Conservation (phyloP, 2,888 invertebrate genomes). For the Phragmatobia fuliginosa region DNA sequence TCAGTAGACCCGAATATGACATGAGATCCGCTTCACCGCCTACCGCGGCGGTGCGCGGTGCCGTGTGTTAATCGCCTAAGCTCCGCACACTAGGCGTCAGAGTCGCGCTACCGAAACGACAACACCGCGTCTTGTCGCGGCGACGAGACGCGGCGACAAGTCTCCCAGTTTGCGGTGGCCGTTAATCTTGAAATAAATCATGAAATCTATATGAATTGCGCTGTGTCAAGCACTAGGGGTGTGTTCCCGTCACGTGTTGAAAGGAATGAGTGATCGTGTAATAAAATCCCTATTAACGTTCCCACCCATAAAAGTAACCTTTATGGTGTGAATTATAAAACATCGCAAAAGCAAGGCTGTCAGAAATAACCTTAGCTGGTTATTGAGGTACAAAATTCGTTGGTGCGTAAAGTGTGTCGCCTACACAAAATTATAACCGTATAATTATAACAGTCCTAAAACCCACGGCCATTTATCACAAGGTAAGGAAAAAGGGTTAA, state of each 20-base stretch:
- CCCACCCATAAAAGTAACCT: not conserved
- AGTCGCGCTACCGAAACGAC: too few relatives aligned
- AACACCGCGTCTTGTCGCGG: too few relatives aligned
- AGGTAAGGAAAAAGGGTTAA: not conserved
- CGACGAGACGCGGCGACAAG: too few relatives aligned
- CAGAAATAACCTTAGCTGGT: constrained; percentile 15
- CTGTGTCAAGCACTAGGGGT: not conserved
- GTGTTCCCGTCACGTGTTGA: not conserved
- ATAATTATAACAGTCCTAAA: constrained; percentile 24
- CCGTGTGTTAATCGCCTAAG: too few relatives aligned
- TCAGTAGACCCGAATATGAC: too few relatives aligned
- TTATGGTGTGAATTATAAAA: not conserved
- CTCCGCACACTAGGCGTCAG: too few relatives aligned
- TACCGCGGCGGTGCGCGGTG: too few relatives aligned
- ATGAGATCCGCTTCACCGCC: too few relatives aligned
- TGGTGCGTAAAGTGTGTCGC: not conserved
- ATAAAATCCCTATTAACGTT: not conserved
- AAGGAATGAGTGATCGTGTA: not conserved
- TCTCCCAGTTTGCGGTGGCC: too few relatives aligned
- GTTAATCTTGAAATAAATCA: not conserved
- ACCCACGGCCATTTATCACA: not conserved
- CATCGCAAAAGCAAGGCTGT: not conserved
- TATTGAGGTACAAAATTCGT: constrained; percentile 13
- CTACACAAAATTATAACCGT: constrained; percentile 24
- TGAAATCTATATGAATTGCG: not conserved